Conservation (phyloP, 2,888 invertebrate genomes). For the Tetrapedia diversipes region DNA sequence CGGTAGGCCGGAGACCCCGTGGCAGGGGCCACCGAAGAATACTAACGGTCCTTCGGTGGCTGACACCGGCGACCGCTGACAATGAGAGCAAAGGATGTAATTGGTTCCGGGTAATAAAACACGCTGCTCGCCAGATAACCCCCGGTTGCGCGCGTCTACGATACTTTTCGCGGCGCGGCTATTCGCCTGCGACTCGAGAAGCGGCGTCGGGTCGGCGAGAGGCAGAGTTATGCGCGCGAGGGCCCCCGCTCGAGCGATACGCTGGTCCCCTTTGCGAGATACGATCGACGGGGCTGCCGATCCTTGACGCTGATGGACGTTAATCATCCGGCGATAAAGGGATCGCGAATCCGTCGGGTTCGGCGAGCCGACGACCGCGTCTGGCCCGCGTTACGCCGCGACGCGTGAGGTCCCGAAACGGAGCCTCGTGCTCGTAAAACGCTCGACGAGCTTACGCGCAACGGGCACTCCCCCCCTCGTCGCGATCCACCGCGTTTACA, state of each 20-base stretch:
- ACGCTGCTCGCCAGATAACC: slow-evolving; percentile 40
- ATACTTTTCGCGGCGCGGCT: slow-evolving; percentile 20
- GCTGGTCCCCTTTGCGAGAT: slow-evolving; percentile 14
- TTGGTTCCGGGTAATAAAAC: slow-evolving; percentile 63
- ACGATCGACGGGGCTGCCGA: slow-evolving; percentile 42
- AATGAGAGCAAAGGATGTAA: slow-evolving; percentile 59
- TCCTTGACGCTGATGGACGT: slow-evolving; percentile 50
- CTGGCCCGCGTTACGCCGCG: slow-evolving; percentile 8
- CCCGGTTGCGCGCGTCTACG: slow-evolving; percentile 33
- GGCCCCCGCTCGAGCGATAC: slow-evolving; percentile 14
- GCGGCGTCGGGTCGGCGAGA: no score
- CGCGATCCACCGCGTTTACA: slow-evolving; percentile 58
- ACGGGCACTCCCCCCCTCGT: slow-evolving; percentile 59
- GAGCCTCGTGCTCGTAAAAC: slow-evolving; percentile 68
- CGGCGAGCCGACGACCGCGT: slow-evolving; percentile 11
- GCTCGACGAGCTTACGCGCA: slow-evolving; percentile 45
- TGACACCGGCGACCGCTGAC: slow-evolving; percentile 46
- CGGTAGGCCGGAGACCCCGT: slow-evolving; percentile 54
- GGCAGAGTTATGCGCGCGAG: no score
- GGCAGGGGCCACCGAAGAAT: slow-evolving; percentile 54
- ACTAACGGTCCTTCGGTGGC: slow-evolving; percentile 57
- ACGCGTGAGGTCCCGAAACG: slow-evolving; percentile 72
- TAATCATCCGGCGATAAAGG: slow-evolving; percentile 38
- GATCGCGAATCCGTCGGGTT: slow-evolving; percentile 42
- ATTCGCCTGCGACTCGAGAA: not conserved